These are phyloP conservation scores for Etia nguti DNA, from an alignment of 2,113 vertebrate genomes.

Conservation along the genomic window DNA sequence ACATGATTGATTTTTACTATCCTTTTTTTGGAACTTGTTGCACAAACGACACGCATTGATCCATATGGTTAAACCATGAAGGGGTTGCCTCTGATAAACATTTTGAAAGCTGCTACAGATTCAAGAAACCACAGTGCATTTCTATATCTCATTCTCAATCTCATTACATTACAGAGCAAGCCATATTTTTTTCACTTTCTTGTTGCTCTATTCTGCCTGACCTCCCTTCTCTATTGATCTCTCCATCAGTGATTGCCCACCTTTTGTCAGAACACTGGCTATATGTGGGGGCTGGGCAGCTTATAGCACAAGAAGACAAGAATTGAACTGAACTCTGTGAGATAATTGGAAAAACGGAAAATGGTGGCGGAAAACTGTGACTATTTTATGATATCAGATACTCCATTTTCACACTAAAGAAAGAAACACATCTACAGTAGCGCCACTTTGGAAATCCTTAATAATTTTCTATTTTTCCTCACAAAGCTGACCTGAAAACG, in stretches of 20 bases:
- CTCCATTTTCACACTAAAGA: neutral
- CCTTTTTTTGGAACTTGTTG: constrained; percentile 33
- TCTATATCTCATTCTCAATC: neutral
- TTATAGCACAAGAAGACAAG: neutral
- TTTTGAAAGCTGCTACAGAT: neutral
- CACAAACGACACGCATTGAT: constrained; percentile 30
- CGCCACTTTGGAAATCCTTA: neutral
- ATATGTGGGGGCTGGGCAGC: neutral
- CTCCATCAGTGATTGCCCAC: constrained; percentile 28
- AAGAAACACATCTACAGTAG: neutral
- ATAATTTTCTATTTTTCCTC: neutral
- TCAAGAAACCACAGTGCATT: neutral
- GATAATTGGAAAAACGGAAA: constrained; percentile 5
- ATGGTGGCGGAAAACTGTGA: neutral
- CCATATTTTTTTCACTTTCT: neutral
- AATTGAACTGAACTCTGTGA: neutral
- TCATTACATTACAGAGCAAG: neutral
- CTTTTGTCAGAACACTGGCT: neutral
- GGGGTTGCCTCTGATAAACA: neutral
- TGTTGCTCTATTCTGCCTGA: constrained; percentile 17
- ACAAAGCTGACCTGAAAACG: neutral
- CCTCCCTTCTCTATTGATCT: constrained; percentile 53
- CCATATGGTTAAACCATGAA: constrained; percentile 9
- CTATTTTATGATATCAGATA: neutral
- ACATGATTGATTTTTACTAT: constrained; percentile 36